Conservation (phyloP, 64 coral and sea anemone genomes). For the Exaiptasia diaphana region DNA sequence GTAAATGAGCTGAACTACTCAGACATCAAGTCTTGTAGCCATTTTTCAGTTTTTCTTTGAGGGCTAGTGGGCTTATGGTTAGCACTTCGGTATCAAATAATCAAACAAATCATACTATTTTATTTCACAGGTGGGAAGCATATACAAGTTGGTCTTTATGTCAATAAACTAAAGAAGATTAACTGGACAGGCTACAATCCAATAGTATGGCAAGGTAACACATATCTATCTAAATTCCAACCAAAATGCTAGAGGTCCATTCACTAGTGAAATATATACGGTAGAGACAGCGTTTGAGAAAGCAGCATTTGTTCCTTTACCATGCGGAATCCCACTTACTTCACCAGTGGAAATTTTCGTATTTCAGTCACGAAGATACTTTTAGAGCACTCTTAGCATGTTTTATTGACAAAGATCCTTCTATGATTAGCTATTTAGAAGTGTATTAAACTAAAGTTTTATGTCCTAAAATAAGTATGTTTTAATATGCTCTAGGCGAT, state of each 20-base stretch:
- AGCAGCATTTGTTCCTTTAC: too few species aligned
- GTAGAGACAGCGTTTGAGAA: background rate
- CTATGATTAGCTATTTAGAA: too few species aligned
- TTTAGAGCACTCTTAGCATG: background rate
- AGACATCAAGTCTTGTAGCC: too few species aligned
- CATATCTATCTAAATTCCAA: background rate
- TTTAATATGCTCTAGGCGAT: slow-evolving; percentile 33
- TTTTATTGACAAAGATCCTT: background rate
- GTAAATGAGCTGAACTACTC: too few species aligned
- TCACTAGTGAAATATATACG: background rate
- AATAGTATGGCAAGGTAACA: slow-evolving; percentile 63
- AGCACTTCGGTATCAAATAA: too few species aligned
- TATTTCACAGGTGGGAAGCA: slow-evolving; percentile 46
- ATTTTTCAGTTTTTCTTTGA: too few species aligned
- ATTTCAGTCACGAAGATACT: background rate
- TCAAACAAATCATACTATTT: background rate
- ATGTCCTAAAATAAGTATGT: background rate
- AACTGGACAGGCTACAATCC: slow-evolving; percentile 68
- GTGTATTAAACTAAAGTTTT: background rate
- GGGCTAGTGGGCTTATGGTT: too few species aligned
- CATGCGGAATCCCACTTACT: too few species aligned
- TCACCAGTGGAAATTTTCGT: too few species aligned
- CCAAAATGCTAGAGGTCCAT: background rate
- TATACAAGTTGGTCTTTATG: slow-evolving; percentile 45
- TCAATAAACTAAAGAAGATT: slow-evolving; percentile 14